Conservation (phyloP, 2,888 invertebrate genomes). For the Junonia oenone region DNA sequence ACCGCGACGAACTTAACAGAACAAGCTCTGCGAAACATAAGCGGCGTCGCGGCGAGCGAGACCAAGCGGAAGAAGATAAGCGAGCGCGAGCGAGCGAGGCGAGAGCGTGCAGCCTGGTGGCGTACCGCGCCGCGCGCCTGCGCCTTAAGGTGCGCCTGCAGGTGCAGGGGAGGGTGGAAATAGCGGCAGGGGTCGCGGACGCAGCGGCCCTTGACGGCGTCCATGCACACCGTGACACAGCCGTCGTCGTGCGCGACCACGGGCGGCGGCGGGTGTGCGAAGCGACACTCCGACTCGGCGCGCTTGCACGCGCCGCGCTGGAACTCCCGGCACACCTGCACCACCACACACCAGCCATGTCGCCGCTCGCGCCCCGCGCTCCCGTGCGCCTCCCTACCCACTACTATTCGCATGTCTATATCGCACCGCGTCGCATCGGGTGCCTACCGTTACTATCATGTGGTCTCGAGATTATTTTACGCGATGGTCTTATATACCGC, state of each 20-base stretch:
- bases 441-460: neutral
- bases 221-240: slow-evolving; percentile 99
- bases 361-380: slow-evolving; percentile 40
- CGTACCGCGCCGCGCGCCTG: slow-evolving; percentile 96
- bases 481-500: neutral
- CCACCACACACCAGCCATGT: slow-evolving; percentile 71
- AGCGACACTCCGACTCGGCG: slow-evolving; percentile 98
- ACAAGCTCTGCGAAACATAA: slow-evolving; percentile 73
- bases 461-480: neutral
- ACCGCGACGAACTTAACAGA: slow-evolving; percentile 67
- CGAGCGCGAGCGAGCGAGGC: slow-evolving; percentile 63
- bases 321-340: slow-evolving; percentile 98
- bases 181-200: slow-evolving; percentile 99
- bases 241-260: slow-evolving; percentile 98
- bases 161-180: slow-evolving; percentile 99
- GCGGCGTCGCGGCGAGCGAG: slow-evolving; percentile 75
- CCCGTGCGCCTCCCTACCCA: slow-evolving; percentile 28
- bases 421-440: slow-evolving; percentile 8
- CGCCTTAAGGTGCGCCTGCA: slow-evolving; percentile 99
- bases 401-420: slow-evolving; percentile 13
- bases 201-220: slow-evolving; percentile 99
- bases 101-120: slow-evolving; percentile 82
- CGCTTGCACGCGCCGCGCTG: slow-evolving; percentile 99
- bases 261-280: slow-evolving; percentile 98
- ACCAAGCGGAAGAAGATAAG: slow-evolving; percentile 75